phyloP scores from a whole-genome alignment of 2,113 vertebrate genomes.

The Calyptommatus sinebrachiatus region DNA sequence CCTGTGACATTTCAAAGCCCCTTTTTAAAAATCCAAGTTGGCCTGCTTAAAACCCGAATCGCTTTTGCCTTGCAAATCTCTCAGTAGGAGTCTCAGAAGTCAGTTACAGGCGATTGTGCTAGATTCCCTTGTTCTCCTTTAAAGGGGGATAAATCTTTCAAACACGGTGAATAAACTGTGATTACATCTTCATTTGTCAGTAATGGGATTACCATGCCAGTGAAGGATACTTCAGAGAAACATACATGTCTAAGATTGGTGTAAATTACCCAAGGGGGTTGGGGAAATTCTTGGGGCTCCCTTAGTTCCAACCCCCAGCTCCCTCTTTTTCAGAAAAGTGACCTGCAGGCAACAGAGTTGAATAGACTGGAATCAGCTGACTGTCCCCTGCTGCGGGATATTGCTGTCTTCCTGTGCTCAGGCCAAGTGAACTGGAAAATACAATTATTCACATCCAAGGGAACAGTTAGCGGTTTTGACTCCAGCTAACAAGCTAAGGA shows the following conservation, averaged over 20 bases:
- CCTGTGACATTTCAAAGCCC: neutral
- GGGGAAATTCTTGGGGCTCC: slow-evolving; percentile 56
- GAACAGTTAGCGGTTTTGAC: slow-evolving; percentile 58
- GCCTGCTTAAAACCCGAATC: neutral
- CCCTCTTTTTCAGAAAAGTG: slow-evolving; percentile 46
- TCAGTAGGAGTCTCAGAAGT: slow-evolving; percentile 68
- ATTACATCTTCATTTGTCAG: slow-evolving; percentile 85
- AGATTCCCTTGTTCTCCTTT: slow-evolving; percentile 58
- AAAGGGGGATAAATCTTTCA: slow-evolving; percentile 72
- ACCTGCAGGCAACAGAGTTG: slow-evolving; percentile 60
- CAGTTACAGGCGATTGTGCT: slow-evolving; percentile 69
- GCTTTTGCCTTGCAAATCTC: slow-evolving; percentile 43
- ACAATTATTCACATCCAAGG: slow-evolving; percentile 80
- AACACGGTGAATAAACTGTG: slow-evolving; percentile 75
- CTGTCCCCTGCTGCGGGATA: slow-evolving; percentile 61
- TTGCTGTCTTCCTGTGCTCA: slow-evolving; percentile 55
- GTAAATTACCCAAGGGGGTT: slow-evolving; percentile 74
- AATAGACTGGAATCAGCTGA: slow-evolving; percentile 68
- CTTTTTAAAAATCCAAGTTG: neutral
- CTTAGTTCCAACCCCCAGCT: slow-evolving; percentile 33
- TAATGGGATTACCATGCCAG: slow-evolving; percentile 85
- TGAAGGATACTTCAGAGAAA: slow-evolving; percentile 73
- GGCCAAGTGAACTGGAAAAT: slow-evolving; percentile 76
- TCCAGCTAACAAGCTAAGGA: slow-evolving; percentile 71
- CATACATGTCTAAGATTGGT: slow-evolving; percentile 74